Conservation (phyloP, 2,113 vertebrate genomes). For the Lasiurus cinereus region DNA sequence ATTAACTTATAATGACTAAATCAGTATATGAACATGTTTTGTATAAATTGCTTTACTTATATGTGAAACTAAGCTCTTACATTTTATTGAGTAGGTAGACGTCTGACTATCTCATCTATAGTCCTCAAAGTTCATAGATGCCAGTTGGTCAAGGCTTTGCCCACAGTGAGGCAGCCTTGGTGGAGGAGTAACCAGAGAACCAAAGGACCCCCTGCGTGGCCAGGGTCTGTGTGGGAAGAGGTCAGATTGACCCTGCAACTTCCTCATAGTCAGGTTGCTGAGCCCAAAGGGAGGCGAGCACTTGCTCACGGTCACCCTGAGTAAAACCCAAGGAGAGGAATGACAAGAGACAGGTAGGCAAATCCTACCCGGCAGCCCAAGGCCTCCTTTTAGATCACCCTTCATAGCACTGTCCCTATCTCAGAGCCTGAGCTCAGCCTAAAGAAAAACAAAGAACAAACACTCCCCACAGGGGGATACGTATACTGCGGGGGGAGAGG, state of each 20-base stretch:
- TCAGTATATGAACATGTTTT: constrained; percentile 19
- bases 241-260: not conserved
- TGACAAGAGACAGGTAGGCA: not conserved
- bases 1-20: not conserved
- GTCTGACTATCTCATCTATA: not conserved
- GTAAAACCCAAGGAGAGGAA: not conserved
- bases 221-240: not conserved
- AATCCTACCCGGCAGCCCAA: not conserved
- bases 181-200: not conserved
- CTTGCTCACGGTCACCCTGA: not conserved
- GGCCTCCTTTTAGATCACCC: not conserved
- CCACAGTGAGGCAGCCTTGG: not conserved
- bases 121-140: not conserved
- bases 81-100: constrained; percentile 17
- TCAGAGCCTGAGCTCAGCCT: not conserved
- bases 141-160: constrained; percentile 23
- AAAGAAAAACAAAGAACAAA: not conserved
- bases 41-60: constrained; percentile 18
- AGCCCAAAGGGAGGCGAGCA: not conserved
- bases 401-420: not conserved
- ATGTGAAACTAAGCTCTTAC: not conserved
- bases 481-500: not conserved
- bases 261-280: not conserved
- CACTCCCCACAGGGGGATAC: rapidly evolving
- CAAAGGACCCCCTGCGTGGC: not conserved